Evolutionary conservation across 2,888 invertebrate species (phyloP).

Genomic region (Chloroclystis v-ata): DNA sequence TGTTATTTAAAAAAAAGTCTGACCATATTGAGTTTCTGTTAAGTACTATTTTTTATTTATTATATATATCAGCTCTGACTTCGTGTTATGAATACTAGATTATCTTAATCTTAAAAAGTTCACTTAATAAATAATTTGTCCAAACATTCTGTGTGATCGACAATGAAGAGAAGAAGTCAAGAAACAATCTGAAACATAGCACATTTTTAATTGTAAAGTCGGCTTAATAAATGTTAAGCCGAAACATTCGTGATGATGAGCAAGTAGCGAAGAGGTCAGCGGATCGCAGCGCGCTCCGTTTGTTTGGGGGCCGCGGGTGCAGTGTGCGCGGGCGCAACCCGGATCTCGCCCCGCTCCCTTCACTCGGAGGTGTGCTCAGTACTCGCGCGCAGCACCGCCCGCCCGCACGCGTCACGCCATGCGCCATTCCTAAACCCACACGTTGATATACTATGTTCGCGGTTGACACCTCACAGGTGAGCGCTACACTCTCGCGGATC

Average conservation of each 20-base stretch:
- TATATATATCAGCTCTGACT: no score
- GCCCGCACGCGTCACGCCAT: slow-evolving; percentile 52
- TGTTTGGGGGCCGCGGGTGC: slow-evolving; percentile 68
- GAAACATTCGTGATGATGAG: slow-evolving; percentile 20
- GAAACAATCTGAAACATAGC: no score
- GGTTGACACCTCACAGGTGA: slow-evolving; percentile 74
- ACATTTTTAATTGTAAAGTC: no score
- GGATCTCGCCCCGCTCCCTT: slow-evolving; percentile 77
- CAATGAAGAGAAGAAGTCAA: no score
- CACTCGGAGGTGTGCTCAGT: slow-evolving; percentile 62
- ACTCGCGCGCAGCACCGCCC: slow-evolving; percentile 66
- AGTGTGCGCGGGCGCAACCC: slow-evolving; percentile 76
- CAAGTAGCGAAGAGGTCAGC: slow-evolving; percentile 58
- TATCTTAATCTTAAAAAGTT: no score
- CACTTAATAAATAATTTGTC: no score
- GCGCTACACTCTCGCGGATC: slow-evolving; percentile 53
- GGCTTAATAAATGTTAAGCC: neutral
- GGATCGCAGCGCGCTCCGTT: slow-evolving; percentile 36
- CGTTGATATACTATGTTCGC: slow-evolving; percentile 69
- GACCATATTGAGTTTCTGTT: no score
- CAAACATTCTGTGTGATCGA: no score
- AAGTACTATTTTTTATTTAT: no score
- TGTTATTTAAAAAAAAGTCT: no score
- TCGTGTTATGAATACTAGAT: no score
- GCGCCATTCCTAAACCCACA: slow-evolving; percentile 51